Evolutionary conservation across 2,888 invertebrate species (phyloP).

Genomic region (Pocota personata): DNA sequence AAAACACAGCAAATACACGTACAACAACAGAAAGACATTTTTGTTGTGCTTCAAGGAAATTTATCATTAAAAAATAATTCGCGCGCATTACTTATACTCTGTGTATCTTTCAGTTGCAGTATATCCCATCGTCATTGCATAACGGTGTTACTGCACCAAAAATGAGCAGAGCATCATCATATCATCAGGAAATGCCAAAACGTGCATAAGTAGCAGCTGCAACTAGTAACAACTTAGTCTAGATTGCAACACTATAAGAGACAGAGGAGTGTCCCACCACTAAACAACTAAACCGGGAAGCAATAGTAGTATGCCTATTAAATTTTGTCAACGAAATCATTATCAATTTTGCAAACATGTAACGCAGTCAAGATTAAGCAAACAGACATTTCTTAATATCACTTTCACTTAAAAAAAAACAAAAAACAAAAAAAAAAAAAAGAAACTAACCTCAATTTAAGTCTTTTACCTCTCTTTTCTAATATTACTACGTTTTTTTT

Average conservation of each 20-base stretch:
- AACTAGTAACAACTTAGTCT: background rate
- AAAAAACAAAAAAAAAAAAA: constrained; percentile 9
- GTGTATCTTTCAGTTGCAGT: background rate
- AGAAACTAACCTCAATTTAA: constrained; percentile 44
- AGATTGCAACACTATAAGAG: background rate
- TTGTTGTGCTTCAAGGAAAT: constrained; percentile 18
- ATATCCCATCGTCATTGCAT: constrained; percentile 48
- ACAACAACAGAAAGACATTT: background rate
- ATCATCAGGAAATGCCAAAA: constrained; percentile 70
- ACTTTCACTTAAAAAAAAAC: constrained; percentile 62
- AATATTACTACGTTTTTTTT: constrained; percentile 2
- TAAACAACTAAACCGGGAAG: constrained; percentile 48
- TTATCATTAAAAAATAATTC: constrained; percentile 46
- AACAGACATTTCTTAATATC: constrained; percentile 54
- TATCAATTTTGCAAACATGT: constrained; percentile 50
- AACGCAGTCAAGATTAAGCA: constrained; percentile 38
- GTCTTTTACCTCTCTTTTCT: constrained; percentile 26
- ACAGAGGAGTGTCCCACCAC: background rate
- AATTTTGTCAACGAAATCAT: constrained; percentile 59
- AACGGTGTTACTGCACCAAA: constrained; percentile 35
- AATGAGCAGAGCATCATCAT: constrained; percentile 32
- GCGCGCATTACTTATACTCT: constrained; percentile 14
- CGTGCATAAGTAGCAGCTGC: constrained; percentile 29
- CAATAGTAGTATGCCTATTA: background rate
- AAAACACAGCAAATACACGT: background rate